These are phyloP conservation scores for Grallaria varia DNA, from an alignment of 2,113 vertebrate genomes.

Conservation along the genomic window DNA sequence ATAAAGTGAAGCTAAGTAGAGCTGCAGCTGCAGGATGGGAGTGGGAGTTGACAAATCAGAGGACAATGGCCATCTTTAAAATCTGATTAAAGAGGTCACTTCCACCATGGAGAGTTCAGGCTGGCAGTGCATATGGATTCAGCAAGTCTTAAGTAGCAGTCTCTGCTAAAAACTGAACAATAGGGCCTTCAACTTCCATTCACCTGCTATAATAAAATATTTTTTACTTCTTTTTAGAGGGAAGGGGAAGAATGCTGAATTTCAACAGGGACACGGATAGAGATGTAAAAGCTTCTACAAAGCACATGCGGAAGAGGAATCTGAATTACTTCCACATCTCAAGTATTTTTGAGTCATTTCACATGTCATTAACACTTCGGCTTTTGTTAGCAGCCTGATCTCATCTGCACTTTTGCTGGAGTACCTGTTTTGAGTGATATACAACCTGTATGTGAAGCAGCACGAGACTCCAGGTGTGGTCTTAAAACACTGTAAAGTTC, in stretches of 20 bases:
- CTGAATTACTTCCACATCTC: not conserved
- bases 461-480: not conserved
- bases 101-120: not conserved
- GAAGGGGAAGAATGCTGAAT: not conserved
- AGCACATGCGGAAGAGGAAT: not conserved
- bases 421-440: not conserved
- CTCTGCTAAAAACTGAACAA: not conserved
- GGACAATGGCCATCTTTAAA: not conserved
- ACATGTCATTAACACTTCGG: not conserved
- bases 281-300: not conserved
- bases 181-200: not conserved
- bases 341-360: not conserved
- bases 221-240: not conserved
- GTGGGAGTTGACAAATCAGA: not conserved
- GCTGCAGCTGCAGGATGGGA: conserved; percentile 11
- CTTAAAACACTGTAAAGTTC: not conserved
- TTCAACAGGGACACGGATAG: not conserved
- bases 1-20: not conserved
- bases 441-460: not conserved
- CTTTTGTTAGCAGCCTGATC: not conserved
- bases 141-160: not conserved
- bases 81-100: not conserved
- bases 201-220: not conserved
- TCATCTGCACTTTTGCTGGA: not conserved
- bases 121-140: not conserved